A percentile compares a stretch with the other conserved stretches of the same genome.
These are phyloP conservation scores for Drosophila kuntzei DNA, from an alignment of 2,888 invertebrate genomes.

Conservation along the genomic window DNA sequence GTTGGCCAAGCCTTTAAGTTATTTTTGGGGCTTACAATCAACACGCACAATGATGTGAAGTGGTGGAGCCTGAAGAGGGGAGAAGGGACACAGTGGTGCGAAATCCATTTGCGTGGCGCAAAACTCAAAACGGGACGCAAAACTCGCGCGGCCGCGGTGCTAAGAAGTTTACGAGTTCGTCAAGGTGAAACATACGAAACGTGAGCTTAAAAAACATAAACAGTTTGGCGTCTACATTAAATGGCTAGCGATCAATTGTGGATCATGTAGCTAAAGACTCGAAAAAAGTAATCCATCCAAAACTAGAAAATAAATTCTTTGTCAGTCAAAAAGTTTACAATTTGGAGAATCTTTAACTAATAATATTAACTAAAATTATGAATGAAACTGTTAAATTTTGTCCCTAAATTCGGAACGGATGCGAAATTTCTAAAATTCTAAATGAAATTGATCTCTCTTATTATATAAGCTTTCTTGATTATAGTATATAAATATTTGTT, in stretches of 20 bases:
- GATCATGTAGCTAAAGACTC: background rate
- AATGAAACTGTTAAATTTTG: background rate
- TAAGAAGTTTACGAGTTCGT: conserved; percentile 57
- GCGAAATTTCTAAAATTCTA: background rate
- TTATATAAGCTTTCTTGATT: background rate
- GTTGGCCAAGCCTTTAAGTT: conserved; percentile 51
- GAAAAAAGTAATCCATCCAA: too few relatives aligned
- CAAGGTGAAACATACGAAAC: conserved; percentile 40
- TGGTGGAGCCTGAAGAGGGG: background rate
- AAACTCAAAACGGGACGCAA: conserved; percentile 19
- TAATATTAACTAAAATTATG: background rate
- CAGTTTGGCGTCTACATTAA: background rate
- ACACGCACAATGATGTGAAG: conserved; percentile 12
- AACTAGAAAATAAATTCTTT: background rate
- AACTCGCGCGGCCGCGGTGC: conserved; percentile 44
- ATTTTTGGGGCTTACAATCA: conserved; percentile 41
- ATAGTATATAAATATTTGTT: conserved; percentile 1
- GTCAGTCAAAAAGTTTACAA: background rate
- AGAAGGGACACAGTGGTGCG: background rate
- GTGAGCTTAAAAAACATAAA: conserved; percentile 28
- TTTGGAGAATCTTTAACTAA: background rate
- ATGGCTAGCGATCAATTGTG: background rate
- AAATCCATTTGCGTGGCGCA: conserved; percentile 27
- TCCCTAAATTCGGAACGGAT: background rate
- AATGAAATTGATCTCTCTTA: background rate